These are phyloP conservation scores for Lepeophtheirus salmonis DNA, from an alignment of 1,140 invertebrate species.

Conservation along the genomic window DNA sequence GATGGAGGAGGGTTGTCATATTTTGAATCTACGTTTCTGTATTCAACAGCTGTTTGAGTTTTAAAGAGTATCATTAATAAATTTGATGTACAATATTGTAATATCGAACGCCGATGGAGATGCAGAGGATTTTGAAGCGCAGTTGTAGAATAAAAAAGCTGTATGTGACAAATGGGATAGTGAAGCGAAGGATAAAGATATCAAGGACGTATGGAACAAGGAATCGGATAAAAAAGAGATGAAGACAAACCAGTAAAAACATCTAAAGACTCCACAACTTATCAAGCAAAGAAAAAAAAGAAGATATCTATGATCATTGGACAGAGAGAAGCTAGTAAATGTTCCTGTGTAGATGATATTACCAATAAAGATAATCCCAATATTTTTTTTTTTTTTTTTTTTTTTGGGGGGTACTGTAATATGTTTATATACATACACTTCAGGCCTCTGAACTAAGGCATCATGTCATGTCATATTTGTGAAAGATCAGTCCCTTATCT, in stretches of 20 bases:
- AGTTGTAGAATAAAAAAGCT: background rate
- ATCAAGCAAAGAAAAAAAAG: conserved; percentile 13
- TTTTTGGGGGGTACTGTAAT: no score
- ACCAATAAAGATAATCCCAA: no score
- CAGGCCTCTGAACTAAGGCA: no score
- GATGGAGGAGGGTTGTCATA: no score
- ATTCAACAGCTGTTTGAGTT: no score
- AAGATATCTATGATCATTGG: conserved; percentile 7
- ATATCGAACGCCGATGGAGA: conserved; percentile 7
- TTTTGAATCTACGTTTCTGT: no score
- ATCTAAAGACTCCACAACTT: background rate
- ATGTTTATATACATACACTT: no score
- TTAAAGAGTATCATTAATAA: no score
- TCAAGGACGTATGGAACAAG: conserved; percentile 13
- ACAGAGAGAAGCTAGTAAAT: conserved; percentile 6
- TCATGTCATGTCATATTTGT: no score
- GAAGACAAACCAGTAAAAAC: background rate
- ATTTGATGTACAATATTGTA: background rate
- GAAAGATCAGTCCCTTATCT: no score
- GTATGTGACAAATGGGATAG: conserved; percentile 9
- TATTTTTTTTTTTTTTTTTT: no score
- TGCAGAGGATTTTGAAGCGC: conserved; percentile 12
- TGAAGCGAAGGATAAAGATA: conserved; percentile 6
- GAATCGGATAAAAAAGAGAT: background rate
- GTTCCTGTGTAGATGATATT: background rate